Conservation (phyloP, 2,797 vertebrate species). For the Onychomys torridus region DNA sequence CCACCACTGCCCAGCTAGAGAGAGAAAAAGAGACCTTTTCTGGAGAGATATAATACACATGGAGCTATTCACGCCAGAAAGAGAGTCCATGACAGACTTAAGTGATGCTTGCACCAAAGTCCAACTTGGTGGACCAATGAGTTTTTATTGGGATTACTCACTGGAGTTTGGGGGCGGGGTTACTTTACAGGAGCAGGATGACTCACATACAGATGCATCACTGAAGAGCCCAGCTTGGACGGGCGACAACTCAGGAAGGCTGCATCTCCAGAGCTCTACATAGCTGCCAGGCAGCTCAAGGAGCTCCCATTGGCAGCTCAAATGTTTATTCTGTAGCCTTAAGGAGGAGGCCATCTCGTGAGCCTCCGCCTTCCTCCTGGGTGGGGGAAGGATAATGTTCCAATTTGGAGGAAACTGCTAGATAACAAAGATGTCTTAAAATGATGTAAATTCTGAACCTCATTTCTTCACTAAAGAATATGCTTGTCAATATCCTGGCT, state of each 20-base stretch:
- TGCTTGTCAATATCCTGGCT: not conserved
- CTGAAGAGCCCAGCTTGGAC: no score
- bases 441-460: not conserved
- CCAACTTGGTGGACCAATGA: not conserved
- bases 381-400: not conserved
- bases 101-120: not conserved
- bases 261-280: not conserved
- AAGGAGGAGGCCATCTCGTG: not conserved
- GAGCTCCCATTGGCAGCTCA: not conserved
- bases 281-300: not conserved
- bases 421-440: not conserved
- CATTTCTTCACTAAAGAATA: constrained; percentile 9
- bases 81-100: not conserved
- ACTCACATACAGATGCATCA: no score
- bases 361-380: not conserved
- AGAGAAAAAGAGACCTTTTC: not conserved
- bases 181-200: not conserved
- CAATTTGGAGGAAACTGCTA: not conserved
- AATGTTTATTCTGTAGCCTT: not conserved
- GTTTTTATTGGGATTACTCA: not conserved
- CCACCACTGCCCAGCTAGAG: not conserved
- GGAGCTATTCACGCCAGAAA: not conserved
- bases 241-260: no score
- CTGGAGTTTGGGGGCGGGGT: not conserved
- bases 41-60: not conserved